Percentiles rank a stretch among this genome's conserved stretches.
Conservation (phyloP, 2,888 invertebrate genomes). For the Drosophila emarginata region DNA sequence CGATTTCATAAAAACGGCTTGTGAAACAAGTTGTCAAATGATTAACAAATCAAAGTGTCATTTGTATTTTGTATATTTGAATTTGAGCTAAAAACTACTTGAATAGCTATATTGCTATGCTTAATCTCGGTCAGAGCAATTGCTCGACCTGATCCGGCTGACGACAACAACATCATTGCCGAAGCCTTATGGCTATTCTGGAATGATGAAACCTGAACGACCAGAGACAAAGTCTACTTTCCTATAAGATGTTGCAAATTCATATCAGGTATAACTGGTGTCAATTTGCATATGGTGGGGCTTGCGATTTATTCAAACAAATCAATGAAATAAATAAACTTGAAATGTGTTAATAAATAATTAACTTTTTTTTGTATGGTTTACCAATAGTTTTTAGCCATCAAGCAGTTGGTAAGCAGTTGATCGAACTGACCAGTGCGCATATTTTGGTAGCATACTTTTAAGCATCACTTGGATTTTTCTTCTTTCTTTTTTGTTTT, state of each 20-base stretch:
- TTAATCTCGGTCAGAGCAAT: too few species aligned
- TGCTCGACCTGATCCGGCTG: neutral
- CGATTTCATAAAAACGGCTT: neutral
- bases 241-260: neutral
- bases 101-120: too few species aligned
- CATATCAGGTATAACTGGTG: neutral
- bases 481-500: too few species aligned
- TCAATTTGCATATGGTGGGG: neutral
- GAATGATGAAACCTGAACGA: too few species aligned
- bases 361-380: neutral
- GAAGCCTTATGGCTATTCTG: too few species aligned
- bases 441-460: neutral
- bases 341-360: neutral
- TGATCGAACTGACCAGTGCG: neutral
- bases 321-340: neutral
- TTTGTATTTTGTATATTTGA: too few species aligned
- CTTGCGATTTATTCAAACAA: neutral
- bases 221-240: neutral
- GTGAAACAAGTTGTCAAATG: neutral
- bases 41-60: neutral
- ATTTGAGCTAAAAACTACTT: neutral
- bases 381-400: neutral
- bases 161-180: neutral
- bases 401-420: neutral
- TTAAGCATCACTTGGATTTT: neutral